phyloP scores from a whole-genome alignment of 2,113 vertebrate genomes.

The Pachycephala philippinensis region DNA sequence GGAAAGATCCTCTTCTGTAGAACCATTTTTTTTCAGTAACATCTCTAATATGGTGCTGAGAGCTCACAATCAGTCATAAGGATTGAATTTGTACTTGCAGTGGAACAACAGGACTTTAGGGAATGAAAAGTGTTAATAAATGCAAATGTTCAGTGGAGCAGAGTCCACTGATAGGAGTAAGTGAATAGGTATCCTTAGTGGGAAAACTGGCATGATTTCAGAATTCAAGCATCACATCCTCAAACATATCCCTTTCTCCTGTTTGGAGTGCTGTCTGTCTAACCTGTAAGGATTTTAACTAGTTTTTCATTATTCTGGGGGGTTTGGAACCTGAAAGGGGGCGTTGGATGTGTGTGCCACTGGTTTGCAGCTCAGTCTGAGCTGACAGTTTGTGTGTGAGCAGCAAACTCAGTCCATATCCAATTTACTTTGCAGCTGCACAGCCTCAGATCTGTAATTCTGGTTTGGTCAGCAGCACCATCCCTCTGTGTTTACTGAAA shows the following conservation, averaged over 20 bases:
- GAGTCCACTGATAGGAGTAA: neutral
- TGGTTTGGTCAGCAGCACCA: neutral
- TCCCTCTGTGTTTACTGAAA: neutral
- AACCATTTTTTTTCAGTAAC: neutral
- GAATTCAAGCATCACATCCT: neutral
- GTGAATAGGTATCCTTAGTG: neutral
- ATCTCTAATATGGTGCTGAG: neutral
- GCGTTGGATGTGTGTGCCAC: too few relatives aligned
- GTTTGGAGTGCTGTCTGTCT: neutral
- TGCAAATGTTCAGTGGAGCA: neutral
- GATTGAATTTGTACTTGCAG: neutral
- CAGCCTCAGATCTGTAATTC: neutral
- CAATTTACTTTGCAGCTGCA: neutral
- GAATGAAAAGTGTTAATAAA: neutral
- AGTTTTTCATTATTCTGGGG: neutral
- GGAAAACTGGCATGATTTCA: neutral
- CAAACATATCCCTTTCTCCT: neutral
- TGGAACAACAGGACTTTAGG: neutral
- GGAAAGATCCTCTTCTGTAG: neutral
- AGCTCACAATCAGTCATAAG: neutral
- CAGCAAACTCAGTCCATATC: neutral
- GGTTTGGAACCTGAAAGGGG: neutral
- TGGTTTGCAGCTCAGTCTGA: neutral
- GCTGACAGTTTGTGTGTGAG: neutral
- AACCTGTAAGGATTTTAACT: neutral